Evolutionary conservation across 2,888 invertebrate genomes (phyloP).

Genomic region (Tridacna crocea): DNA sequence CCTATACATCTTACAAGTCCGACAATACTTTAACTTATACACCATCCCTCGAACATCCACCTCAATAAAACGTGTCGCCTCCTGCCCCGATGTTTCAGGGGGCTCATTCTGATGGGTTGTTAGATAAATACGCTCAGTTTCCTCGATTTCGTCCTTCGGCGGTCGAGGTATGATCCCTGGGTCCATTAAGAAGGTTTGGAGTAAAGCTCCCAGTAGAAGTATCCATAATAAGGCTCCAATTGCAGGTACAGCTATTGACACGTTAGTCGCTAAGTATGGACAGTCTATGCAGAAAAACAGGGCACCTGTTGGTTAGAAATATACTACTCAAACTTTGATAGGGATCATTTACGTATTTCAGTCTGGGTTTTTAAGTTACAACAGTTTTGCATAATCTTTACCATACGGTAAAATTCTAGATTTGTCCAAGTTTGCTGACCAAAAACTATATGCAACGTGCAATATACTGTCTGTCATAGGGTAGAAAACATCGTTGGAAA

Average conservation of each 20-base stretch:
- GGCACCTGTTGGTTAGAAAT: conserved; percentile 28
- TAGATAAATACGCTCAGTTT: conserved; percentile 39
- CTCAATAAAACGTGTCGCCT: conserved; percentile 47
- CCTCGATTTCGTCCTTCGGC: conserved; percentile 44
- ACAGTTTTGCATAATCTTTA: too few relatives aligned
- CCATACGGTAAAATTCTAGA: too few relatives aligned
- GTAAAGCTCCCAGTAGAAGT: conserved; percentile 42
- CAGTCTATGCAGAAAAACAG: conserved; percentile 53
- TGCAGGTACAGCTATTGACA: conserved; percentile 50
- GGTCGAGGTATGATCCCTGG: conserved; percentile 57
- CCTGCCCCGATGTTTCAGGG: conserved; percentile 18
- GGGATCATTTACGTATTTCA: too few relatives aligned
- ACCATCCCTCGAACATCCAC: conserved; percentile 44
- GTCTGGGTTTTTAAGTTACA: too few relatives aligned
- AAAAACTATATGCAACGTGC: too few relatives aligned
- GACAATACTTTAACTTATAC: conserved; percentile 49
- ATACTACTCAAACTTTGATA: too few relatives aligned
- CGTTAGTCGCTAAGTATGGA: conserved; percentile 45
- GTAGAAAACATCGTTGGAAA: too few relatives aligned
- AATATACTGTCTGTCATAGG: too few relatives aligned
- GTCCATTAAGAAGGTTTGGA: conserved; percentile 50
- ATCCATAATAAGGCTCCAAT: conserved; percentile 49
- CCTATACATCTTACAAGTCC: conserved; percentile 53
- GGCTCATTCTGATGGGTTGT: conserved; percentile 35
- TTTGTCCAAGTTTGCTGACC: too few relatives aligned